Evolutionary conservation across 2,113 vertebrate species (phyloP), one percentile per base, ranked within the genome.

Genomic region (Oryzias javanicus): DNA sequence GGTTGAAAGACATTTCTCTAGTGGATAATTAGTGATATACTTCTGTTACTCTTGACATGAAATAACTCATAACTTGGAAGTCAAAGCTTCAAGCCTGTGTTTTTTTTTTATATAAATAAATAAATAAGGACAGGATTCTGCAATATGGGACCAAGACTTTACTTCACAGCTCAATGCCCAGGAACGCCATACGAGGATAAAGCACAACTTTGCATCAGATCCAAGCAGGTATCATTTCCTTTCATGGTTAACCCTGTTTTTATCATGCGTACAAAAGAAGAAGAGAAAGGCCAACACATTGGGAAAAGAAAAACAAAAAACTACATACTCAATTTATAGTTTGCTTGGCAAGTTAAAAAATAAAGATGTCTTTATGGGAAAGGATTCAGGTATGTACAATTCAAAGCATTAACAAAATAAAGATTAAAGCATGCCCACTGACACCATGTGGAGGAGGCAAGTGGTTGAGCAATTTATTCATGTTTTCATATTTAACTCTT

Each of bases 311-410:
- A 47, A 35, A 35, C 3, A 12, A 35, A 12, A 74, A 49, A 55
- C 49, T 69, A 60, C 80, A 72, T 58, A 67, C 63, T 68, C 64
- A 56, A 64, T 75, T 29, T 74, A 74, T 72, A 81, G 25, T 72
- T 79, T 79, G 70, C 71, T 82, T 79, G 42, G 55, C 64, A 63
- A 74, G 84, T 83, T 78, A 85, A 88, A 90, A 90, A 89, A 86
- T 88, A 89, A 87, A 90, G 74, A 85, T 55, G 74, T 82, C 62
- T 86, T 79, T 77, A 76, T 79, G 76, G 76, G 67, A 86, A 84
- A 86, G 80, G 74, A 83, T 86, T 84, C 64, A 71, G 61, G 80
- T 85, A 87, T 90, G 70, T 89, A 85, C 85, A 90, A 69, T 83
- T 76, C 48, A 77, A 72, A 74, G 76, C 70, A 67, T 80, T 63